Evolutionary conservation across 2,888 invertebrate species (phyloP), one percentile per base, ranked within the genome.

Genomic region (Parapristionchus giblindavisi): DNA sequence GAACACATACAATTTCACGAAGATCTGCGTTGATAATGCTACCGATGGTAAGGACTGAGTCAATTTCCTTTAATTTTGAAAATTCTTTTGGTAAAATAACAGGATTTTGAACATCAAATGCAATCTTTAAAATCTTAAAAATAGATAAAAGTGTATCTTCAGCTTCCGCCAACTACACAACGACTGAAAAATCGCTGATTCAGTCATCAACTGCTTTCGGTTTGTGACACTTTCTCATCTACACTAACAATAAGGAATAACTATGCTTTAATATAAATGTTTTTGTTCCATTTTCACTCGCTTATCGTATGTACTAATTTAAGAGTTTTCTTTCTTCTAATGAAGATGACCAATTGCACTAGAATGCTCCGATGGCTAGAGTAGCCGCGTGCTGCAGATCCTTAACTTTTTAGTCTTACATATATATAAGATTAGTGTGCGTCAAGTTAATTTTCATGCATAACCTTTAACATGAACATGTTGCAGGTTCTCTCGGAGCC

Each of bases 1-100:
- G 79, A 79, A 79, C 66, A 79, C 81, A 8, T 81, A 78, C 75
- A 81, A 81, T 60, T 81, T 81, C 54, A 81, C 81, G n/a, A 81
- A 81, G 75, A 81, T 81, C 54, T 81, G 81, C 51, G 78, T 80
- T 72, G 72, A 78, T n/a, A 77, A 80, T 61, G 80, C 75, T 54
- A 79, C 77, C 43, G 76, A 77, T 75, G 76, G 79, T 79, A 24
- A 52, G 24, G 11, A 3, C 36, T 34, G 6, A 24, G 38, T 56
- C 43, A 17, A 43, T 14, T 43, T 14, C 17, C 17, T 43, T 14
- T 14, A 14, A 43, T 14, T 43, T 43, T 43, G 11, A 17, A 43
- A 43, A 43, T 14, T 14, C 8, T 14, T 43, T 17, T 14, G 8
- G 17, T 14, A 43, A 14, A 43, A 43, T 17, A 43, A 43, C 43